phyloP scores from a whole-genome alignment of 2,113 vertebrate genomes.

The Tenebrosternarchus preto region DNA sequence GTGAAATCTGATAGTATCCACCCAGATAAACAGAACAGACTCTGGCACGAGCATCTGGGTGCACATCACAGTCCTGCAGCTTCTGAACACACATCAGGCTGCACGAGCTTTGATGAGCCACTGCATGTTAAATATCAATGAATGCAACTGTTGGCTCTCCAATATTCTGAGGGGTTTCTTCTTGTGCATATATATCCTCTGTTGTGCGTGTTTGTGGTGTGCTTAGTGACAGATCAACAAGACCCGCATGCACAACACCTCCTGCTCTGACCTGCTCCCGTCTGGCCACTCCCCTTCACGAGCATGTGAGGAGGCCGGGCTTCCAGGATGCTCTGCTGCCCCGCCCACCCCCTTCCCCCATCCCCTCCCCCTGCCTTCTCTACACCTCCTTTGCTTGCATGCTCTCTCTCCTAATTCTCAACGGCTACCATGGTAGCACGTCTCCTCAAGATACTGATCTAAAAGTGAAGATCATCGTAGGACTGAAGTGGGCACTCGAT shows the following conservation, averaged over 20 bases:
- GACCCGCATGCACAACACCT: neutral
- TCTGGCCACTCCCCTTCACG: too few species aligned
- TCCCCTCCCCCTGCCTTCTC: neutral
- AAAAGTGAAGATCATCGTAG: neutral
- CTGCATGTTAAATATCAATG: neutral
- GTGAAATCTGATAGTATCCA: neutral
- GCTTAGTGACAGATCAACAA: neutral
- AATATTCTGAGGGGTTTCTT: neutral
- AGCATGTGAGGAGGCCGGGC: neutral
- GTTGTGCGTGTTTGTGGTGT: neutral
- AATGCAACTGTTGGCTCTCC: neutral
- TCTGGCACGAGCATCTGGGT: neutral
- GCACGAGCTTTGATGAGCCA: neutral
- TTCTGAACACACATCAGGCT: neutral
- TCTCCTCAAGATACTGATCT: neutral
- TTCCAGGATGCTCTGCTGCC: too few species aligned
- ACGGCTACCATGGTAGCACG: neutral
- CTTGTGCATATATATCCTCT: neutral
- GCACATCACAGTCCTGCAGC: neutral
- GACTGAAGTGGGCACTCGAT: too few species aligned
- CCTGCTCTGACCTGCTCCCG: neutral
- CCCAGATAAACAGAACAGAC: constrained; percentile 15
- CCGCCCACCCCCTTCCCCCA: too few species aligned
- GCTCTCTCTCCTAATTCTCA: neutral
- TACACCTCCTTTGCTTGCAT: neutral